A percentile compares a stretch with the other conserved stretches of the same genome.
phyloP scores from a whole-genome alignment of 2,888 invertebrate genomes.

The Oscheius myriophilus region DNA sequence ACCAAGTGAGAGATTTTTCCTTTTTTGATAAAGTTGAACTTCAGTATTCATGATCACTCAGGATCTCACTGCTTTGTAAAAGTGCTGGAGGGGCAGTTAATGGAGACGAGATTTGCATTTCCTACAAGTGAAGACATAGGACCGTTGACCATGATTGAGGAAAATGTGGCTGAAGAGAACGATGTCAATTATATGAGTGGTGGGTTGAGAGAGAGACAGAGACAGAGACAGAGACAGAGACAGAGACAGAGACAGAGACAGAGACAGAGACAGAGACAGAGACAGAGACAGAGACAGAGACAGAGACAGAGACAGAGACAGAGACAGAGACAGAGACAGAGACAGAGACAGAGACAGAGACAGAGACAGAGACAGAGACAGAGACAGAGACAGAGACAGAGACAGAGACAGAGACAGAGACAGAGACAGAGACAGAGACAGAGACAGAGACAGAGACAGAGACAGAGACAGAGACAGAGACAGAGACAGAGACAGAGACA shows the following conservation, averaged over 20 bases:
- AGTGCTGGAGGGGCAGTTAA: slow-evolving; percentile 81
- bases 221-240: not conserved
- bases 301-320: no score
- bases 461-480: not conserved
- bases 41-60: slow-evolving; percentile 94
- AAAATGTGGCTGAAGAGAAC: slow-evolving; percentile 79
- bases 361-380: no score
- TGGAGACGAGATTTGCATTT: slow-evolving; percentile 85
- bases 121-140: slow-evolving; percentile 75
- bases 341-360: not conserved
- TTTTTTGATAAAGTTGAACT: not conserved
- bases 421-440: no score
- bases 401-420: not conserved
- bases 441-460: not conserved
- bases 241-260: no score
- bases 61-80: slow-evolving; percentile 98
- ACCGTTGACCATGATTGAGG: slow-evolving; percentile 78
- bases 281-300: not conserved
- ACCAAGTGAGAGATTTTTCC: slow-evolving; percentile 76
- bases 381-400: not conserved
- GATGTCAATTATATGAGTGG: slow-evolving; percentile 94
- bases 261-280: not conserved
- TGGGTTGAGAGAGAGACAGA: slow-evolving; percentile 71
- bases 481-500: no score
- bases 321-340: not conserved